Conservation (phyloP, 2,888 invertebrate genomes). For the Congeria kusceri region DNA sequence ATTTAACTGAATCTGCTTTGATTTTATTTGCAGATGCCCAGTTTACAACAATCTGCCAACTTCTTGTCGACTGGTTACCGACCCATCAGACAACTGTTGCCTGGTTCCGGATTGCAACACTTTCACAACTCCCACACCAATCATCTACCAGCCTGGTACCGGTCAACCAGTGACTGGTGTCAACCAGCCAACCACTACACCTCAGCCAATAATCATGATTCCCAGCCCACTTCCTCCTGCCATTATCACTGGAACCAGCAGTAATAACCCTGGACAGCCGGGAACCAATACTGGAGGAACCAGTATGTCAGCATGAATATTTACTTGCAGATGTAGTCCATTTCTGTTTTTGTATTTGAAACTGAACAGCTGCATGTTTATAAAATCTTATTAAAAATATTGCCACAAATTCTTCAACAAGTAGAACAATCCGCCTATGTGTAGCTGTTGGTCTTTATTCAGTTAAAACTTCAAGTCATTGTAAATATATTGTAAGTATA, state of each 20-base stretch:
- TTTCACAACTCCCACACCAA: slow-evolving; percentile 39
- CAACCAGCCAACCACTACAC: slow-evolving; percentile 34
- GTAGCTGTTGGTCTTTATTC: too few species aligned
- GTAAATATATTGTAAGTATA: too few species aligned
- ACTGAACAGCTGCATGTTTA: too few species aligned
- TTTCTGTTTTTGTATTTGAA: too few species aligned
- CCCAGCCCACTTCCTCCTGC: slow-evolving; percentile 65
- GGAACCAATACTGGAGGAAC: slow-evolving; percentile 29
- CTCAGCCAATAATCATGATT: slow-evolving; percentile 44
- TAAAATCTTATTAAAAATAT: too few species aligned
- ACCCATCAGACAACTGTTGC: slow-evolving; percentile 75
- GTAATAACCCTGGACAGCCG: slow-evolving; percentile 49
- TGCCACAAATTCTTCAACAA: too few species aligned
- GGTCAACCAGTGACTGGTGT: slow-evolving; percentile 36
- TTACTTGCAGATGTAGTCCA: too few species aligned
- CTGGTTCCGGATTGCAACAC: slow-evolving; percentile 72
- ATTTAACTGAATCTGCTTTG: too few species aligned
- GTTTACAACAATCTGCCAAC: slow-evolving; percentile 66
- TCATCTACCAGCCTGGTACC: slow-evolving; percentile 48
- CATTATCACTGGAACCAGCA: slow-evolving; percentile 64
- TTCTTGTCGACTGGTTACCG: slow-evolving; percentile 68
- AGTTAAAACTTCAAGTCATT: too few species aligned
- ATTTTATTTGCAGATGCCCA: slow-evolving; percentile 65
- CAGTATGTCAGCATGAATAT: background rate
- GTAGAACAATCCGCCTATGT: too few species aligned